Base-by-base conservation (phyloP, 1,140 invertebrate species). In the Eumaeus atala region DNA sequence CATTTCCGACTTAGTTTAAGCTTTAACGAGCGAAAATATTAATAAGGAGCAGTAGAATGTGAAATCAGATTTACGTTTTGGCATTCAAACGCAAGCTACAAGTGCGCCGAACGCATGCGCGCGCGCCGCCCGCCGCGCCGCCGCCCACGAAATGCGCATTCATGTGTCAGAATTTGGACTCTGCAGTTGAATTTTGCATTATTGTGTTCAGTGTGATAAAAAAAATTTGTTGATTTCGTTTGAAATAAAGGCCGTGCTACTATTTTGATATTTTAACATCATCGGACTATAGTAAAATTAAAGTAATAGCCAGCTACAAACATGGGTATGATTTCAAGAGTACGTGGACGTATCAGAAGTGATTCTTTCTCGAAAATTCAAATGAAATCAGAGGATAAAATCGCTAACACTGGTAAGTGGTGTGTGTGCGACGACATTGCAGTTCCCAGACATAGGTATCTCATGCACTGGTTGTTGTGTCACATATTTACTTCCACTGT, bases 291-390 rank as follows among this genome's bases (percentile, higher is more conserved):
- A n/a, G n/a, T n/a, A n/a, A n/a, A n/a, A n/a, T n/a, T n/a, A n/a
- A n/a, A n/a, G n/a, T n/a, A n/a, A n/a, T n/a, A n/a, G n/a, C n/a
- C n/a, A n/a, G n/a, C n/a, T 12, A 33, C 36, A 62, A 38, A 28
- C 54, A 92, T 92, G 91, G 91, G 91, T 14, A 92, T 92, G 91
- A 92, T 92, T 69, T 91, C 90, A 2, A 79, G 91, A 60, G 91
- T 92, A 56, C 86, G 91, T 21, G 90, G 90, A 4, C 79, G 91
- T 42, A 86, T 92, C 42, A 78, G 91, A 56, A 91, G 90, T 74
- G 89, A 91, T 73, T 91, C 90, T 12, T 85, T 91, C 67, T 87
- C 88, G 58, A 91, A 91, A 71, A 70, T 90, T 64, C 89, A 90
- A 10, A 83, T 89, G 51, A 82, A 89, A 56, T 88, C 90, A 14